Evolutionary conservation across 2,113 vertebrate genomes (phyloP), one percentile per base, ranked within the genome.

Genomic region (Tachysurus vachellii): DNA sequence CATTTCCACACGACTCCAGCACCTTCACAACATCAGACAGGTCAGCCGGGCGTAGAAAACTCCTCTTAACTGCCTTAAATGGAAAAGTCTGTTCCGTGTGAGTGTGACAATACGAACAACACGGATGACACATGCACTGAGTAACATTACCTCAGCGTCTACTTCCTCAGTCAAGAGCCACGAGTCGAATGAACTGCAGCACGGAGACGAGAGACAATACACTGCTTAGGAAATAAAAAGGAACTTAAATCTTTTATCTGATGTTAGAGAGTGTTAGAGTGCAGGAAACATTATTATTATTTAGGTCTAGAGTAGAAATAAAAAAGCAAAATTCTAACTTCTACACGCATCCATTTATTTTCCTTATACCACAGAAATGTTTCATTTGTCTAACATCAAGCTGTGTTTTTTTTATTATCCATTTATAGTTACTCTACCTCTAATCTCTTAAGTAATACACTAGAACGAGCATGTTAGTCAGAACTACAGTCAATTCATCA

Each of bases 141-240:
- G 80, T 61, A 42, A 81, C 57, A 81, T 81, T 81, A 82, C 80
- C 54, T 71, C 83, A 76, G 83, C 47, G 85, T 14, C 54, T 42
- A 85, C 76, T 68, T 73, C 79, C 83, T 50, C 31, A 68, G 19
- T 56, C 31, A 61, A 56, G 59, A 83, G 79, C 17, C 1, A 21
- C 31, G 56, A 75, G 47, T 16, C 23, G n/a, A 56, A 80, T 19
- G 0, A 80, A 80, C 28, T 31, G 53, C 50, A 56, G 0, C n/a
- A 12, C 50, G 19, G 50, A 80, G 11, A 59, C 9, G 50, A 28
- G 50, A 54, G 50, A 16, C 6, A 28, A 54, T 28, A 26, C 4
- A 36, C 59, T 21, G 54, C 28, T 31, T 57, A 75, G 59, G 17
- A 62, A 23, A 23, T 23, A 26, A 42, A 42, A 71, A 42, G 8